Evolutionary conservation across 2,113 vertebrate genomes (phyloP).

Genomic region (Echinops telfairi): DNA sequence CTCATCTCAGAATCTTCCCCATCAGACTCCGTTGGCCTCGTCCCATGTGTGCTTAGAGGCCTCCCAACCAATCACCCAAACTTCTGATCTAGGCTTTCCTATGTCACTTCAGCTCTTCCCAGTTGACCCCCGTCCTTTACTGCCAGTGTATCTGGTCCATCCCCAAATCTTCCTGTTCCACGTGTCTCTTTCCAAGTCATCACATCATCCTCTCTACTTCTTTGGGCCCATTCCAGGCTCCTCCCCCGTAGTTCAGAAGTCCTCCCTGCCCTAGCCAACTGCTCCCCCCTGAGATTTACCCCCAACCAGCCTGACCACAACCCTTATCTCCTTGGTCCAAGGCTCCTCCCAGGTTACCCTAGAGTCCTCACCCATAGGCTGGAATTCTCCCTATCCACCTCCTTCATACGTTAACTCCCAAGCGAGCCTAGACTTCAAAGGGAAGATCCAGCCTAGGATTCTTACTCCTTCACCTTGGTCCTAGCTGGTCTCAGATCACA

Average conservation of each 20-base stretch:
- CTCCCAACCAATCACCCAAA: not conserved
- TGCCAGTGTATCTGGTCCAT: not conserved
- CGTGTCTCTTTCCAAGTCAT: conserved; percentile 25
- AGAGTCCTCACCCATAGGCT: not conserved
- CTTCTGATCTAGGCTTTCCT: not conserved
- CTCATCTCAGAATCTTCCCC: not conserved
- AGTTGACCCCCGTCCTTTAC: not conserved
- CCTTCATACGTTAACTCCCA: not conserved
- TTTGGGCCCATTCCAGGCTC: conserved; percentile 5
- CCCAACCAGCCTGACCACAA: not conserved
- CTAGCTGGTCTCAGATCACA: not conserved
- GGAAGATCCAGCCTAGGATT: not conserved
- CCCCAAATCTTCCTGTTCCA: not conserved
- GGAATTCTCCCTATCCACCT: not conserved
- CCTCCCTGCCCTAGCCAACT: not conserved
- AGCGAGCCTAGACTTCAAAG: not conserved
- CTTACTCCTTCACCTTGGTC: conserved; percentile 15
- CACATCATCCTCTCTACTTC: not conserved
- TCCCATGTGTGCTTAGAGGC: not conserved
- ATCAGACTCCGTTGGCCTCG: not conserved
- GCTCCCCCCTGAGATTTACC: not conserved
- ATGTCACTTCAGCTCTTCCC: not conserved
- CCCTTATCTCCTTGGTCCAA: not conserved
- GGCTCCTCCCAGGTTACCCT: not conserved
- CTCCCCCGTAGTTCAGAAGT: not conserved